Evolutionary conservation across 2,113 vertebrate genomes (phyloP), one percentile per base, ranked within the genome.

Genomic region (Grallaria varia): DNA sequence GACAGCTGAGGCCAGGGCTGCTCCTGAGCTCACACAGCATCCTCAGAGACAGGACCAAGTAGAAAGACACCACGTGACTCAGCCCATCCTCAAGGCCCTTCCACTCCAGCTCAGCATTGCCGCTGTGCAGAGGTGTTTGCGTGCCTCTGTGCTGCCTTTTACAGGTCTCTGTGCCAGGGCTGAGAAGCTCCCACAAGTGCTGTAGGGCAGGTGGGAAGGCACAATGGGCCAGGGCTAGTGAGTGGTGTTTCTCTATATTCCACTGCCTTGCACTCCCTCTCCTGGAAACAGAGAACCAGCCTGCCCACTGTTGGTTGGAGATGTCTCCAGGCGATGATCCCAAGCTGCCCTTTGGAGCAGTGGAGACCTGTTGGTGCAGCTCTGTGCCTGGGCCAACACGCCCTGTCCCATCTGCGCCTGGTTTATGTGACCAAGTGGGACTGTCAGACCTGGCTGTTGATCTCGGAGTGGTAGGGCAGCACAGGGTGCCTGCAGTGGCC

Each of bases 51-150:
- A 49, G 31, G 28, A 22, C 3, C 13, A 1, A 22, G 55, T 0
- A 2, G 24, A 35, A 17, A n/a, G 21, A 62, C 4, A 14, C 37
- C 1, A 1, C 0, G 0, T 7, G 35, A 19, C 64, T 27, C 75
- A 31, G 55, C 31, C 35, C 5, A 0, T 8, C 3, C 5, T 31
- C 16, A 2, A 31, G 52, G 27, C 22, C 44, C 25, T 55, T 42
- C 45, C 1, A 1, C 33, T 42, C 33, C 49, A 27, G 25, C 22
- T 63, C 37, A 19, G 25, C 44, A 33, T n/a, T 4, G 1, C 31
- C 0, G 1, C 31, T 10, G 1, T 10, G 44, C 44, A 37, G 16
- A 69, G 44, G 10, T 2, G 0, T 25, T 28, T 12, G 27, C 35
- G 23, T 53, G 39, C 45, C 50, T 53, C 33, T 18, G 21, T 24